A percentile compares a stretch with the other conserved stretches of the same genome.
These are phyloP conservation scores for Entosphenus tridentatus DNA, from an alignment of 2,113 vertebrate species.

Conservation along the genomic window DNA sequence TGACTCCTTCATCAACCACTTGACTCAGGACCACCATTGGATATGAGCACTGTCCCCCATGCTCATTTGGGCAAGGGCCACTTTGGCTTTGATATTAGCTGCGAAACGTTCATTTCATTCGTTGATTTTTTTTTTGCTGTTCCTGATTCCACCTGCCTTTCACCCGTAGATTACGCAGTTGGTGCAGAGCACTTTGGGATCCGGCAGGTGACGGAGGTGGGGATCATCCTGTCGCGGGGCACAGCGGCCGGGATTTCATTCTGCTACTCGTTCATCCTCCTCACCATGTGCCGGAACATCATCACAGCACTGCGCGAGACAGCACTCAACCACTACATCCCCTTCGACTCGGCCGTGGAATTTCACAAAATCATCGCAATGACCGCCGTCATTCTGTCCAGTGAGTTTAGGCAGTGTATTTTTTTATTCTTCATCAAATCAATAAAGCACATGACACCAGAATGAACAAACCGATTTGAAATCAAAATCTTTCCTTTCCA, in stretches of 20 bases:
- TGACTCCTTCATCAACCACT: no score
- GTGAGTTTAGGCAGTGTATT: constrained; percentile 15
- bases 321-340: constrained; percentile 71
- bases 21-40: no score
- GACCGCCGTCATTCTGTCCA: constrained; percentile 43
- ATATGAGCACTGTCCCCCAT: no score
- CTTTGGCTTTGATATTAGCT: no score
- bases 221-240: constrained; percentile 57
- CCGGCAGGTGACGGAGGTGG: constrained; percentile 45
- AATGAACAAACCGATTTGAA: no score
- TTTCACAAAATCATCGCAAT: constrained; percentile 72
- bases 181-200: constrained; percentile 36
- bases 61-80: no score
- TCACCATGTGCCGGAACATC: constrained; percentile 91
- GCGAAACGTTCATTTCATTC: no score
- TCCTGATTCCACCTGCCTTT: neutral
- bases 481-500: no score
- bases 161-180: constrained; percentile 44
- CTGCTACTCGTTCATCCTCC: constrained; percentile 76
- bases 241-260: constrained; percentile 71
- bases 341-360: constrained; percentile 73
- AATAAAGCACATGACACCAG: no score
- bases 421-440: no score
- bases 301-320: constrained; percentile 74
- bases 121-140: no score